Conservation (phyloP, 2,888 invertebrate species). For the Hirtodrosophila histrioides region DNA sequence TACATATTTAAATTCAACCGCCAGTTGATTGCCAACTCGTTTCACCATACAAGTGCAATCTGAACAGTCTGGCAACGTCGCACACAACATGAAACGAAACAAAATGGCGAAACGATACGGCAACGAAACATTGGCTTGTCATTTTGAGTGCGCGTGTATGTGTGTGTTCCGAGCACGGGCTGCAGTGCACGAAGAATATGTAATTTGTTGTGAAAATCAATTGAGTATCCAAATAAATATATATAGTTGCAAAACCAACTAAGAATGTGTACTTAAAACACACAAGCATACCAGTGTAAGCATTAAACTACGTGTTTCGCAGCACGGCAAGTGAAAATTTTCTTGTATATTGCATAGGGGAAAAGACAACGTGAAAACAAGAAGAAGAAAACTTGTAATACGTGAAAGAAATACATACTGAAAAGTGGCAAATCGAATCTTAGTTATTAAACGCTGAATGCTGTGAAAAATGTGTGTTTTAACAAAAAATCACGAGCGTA, state of each 20-base stretch:
- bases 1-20: conserved; percentile 28
- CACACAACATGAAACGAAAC: conserved; percentile 36
- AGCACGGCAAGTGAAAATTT: conserved; percentile 36
- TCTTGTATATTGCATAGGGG: conserved; percentile 34
- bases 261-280: conserved; percentile 38
- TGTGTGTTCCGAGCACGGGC: conserved; percentile 50
- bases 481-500: neutral
- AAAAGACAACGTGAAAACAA: conserved; percentile 67
- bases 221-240: conserved; percentile 49
- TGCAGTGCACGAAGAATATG: conserved; percentile 70
- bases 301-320: conserved; percentile 2
- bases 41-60: conserved; percentile 16
- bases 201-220: conserved; percentile 74
- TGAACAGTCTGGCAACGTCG: conserved; percentile 37
- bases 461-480: conserved; percentile 3
- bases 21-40: neutral
- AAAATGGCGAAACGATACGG: conserved; percentile 58
- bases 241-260: conserved; percentile 30
- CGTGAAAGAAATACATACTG: conserved; percentile 76
- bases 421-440: conserved; percentile 49
- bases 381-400: conserved; percentile 67
- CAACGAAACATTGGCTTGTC: conserved; percentile 58
- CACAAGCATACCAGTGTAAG: conserved; percentile 43
- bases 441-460: conserved; percentile 11
- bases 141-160: conserved; percentile 27